These are phyloP conservation scores for Drosophila diplacantha DNA, from an alignment of 2,888 invertebrate species.

Conservation along the genomic window DNA sequence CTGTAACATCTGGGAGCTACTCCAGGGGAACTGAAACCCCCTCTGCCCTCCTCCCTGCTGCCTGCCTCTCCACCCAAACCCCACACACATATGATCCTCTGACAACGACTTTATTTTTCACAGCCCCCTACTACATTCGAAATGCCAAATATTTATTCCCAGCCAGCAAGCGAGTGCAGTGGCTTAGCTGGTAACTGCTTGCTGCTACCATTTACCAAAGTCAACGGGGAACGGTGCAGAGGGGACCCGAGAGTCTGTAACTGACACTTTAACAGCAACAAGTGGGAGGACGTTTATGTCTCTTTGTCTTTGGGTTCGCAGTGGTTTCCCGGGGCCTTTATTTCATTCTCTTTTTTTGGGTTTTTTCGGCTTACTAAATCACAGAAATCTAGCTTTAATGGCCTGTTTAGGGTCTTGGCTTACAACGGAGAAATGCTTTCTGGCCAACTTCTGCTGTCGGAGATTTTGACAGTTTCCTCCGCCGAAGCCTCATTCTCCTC, in stretches of 20 bases:
- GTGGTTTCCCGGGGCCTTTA: slow-evolving; percentile 45
- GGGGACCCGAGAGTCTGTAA: slow-evolving; percentile 50
- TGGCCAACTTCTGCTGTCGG: slow-evolving; percentile 59
- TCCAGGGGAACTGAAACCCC: neutral
- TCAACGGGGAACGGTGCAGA: slow-evolving; percentile 20
- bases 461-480: slow-evolving; percentile 61
- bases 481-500: neutral
- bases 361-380: slow-evolving; percentile 44
- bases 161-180: slow-evolving; percentile 21
- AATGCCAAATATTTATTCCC: slow-evolving; percentile 55
- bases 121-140: slow-evolving; percentile 12
- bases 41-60: too few relatives aligned
- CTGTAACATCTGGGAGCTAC: slow-evolving; percentile 33
- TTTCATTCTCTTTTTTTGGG: slow-evolving; percentile 36
- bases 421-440: slow-evolving; percentile 35
- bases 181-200: slow-evolving; percentile 36
- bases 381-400: slow-evolving; percentile 47
- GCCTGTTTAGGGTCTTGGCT: slow-evolving; percentile 27
- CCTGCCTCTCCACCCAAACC: neutral
- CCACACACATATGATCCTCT: slow-evolving; percentile 24
- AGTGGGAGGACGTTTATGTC: slow-evolving; percentile 72
- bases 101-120: slow-evolving; percentile 38
- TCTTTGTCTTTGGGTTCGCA: slow-evolving; percentile 57
- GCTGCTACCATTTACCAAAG: slow-evolving; percentile 27
- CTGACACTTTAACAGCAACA: slow-evolving; percentile 71